Conservation (phyloP, 1,140 invertebrate species). For the Eciton burchellii region DNA sequence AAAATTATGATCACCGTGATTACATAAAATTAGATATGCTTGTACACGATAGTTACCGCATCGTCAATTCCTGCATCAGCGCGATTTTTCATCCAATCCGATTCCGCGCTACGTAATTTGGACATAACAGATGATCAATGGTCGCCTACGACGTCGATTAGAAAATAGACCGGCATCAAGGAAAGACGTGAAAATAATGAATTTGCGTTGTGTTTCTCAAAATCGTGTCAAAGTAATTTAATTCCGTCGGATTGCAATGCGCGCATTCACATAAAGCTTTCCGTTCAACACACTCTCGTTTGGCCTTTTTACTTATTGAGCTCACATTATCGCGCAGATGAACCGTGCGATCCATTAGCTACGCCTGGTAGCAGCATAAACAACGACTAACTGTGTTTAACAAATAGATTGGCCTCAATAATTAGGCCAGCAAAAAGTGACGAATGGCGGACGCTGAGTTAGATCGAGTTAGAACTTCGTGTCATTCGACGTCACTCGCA, state of each 20-base stretch:
- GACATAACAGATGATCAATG: too few species aligned
- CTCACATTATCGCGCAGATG: constrained; percentile 54
- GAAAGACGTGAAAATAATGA: not conserved
- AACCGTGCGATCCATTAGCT: constrained; percentile 68
- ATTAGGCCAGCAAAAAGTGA: constrained; percentile 72
- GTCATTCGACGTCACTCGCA: constrained; percentile 13
- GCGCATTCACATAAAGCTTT: constrained; percentile 28
- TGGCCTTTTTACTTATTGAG: constrained; percentile 57
- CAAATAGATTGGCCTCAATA: constrained; percentile 75
- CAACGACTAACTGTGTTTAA: constrained; percentile 74
- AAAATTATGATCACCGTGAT: too few species aligned
- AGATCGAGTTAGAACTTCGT: not conserved
- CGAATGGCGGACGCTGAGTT: constrained; percentile 48
- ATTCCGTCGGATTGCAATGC: constrained; percentile 30
- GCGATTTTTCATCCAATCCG: too few species aligned
- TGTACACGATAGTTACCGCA: too few species aligned
- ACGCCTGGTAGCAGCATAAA: constrained; percentile 64
- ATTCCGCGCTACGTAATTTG: too few species aligned
- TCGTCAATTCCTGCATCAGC: too few species aligned
- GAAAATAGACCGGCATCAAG: too few species aligned
- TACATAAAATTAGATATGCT: too few species aligned
- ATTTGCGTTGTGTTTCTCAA: not conserved
- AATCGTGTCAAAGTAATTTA: constrained; percentile 11
- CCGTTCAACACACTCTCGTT: constrained; percentile 27
- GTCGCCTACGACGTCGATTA: too few species aligned